phyloP scores from a whole-genome alignment of 2,113 vertebrate genomes.

The Laterallus jamaicensis region DNA sequence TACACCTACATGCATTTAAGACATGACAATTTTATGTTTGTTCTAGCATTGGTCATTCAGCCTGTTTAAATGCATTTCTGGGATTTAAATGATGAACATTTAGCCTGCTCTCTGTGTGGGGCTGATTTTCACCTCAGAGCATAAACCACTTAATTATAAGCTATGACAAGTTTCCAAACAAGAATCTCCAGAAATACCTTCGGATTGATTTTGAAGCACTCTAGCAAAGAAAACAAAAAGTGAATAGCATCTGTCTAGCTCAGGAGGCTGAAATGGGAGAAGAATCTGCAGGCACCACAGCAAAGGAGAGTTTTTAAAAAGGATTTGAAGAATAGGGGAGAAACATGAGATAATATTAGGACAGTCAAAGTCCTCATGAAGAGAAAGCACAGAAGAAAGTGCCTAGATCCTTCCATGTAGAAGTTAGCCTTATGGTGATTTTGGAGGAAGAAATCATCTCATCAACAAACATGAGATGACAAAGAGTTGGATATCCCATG shows the following conservation, averaged over 20 bases:
- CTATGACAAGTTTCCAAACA: constrained; percentile 53
- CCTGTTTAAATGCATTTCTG: not conserved
- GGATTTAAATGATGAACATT: not conserved
- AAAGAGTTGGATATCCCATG: not conserved
- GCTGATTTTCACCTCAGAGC: constrained; percentile 53
- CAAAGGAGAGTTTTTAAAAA: not conserved
- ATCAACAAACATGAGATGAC: not conserved
- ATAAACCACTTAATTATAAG: constrained; percentile 58
- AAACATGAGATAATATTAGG: not conserved
- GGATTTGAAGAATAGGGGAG: not conserved
- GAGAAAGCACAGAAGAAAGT: not conserved
- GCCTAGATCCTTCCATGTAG: not conserved
- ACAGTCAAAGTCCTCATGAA: not conserved
- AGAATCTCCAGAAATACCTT: constrained; percentile 47
- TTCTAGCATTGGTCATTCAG: not conserved
- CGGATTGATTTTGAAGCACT: constrained; percentile 40
- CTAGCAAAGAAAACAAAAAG: constrained; percentile 29
- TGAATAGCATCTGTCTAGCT: not conserved
- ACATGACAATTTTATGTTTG: not conserved
- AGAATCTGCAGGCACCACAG: not conserved
- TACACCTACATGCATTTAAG: not conserved
- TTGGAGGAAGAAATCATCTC: not conserved
- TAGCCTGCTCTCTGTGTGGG: constrained; percentile 37
- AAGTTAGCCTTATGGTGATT: not conserved
- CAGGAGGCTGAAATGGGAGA: not conserved